phyloP scores from a whole-genome alignment of 2,113 vertebrate species.

The Petromus typicus region DNA sequence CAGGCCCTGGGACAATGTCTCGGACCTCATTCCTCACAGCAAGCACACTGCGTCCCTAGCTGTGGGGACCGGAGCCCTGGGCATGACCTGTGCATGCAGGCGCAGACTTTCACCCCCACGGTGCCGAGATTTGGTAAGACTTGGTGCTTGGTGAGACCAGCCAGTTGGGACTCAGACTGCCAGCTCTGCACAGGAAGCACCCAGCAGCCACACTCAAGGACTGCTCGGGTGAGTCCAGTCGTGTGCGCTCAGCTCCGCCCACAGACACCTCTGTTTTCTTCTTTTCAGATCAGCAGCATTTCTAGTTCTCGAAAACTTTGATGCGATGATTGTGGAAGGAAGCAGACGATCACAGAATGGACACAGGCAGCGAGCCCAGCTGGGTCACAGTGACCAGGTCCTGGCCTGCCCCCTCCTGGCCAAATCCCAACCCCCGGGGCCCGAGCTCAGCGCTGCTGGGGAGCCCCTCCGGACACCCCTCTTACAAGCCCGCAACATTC shows the following conservation, averaged over 20 bases:
- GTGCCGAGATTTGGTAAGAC: not conserved
- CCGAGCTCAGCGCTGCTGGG: not conserved
- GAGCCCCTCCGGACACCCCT: not conserved
- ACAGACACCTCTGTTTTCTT: not conserved
- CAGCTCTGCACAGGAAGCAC: not conserved
- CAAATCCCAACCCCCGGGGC: too few species aligned
- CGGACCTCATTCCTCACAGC: not conserved
- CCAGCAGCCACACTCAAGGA: not conserved
- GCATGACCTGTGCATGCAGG: not conserved
- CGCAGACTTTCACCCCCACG: not conserved
- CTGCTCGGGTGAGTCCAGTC: not conserved
- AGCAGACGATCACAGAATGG: not conserved
- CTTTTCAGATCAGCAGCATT: not conserved
- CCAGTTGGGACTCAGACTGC: too few species aligned
- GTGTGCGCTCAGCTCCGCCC: not conserved
- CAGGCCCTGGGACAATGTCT: not conserved
- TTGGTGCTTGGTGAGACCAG: not conserved
- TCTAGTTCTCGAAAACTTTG: not conserved
- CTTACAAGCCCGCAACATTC: rapidly evolving
- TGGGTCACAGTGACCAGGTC: not conserved
- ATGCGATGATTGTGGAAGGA: not conserved
- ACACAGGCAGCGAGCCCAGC: not conserved
- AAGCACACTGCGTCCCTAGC: not conserved
- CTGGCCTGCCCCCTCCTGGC: not conserved
- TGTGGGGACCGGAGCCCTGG: too few species aligned